Percentiles rank a stretch among this genome's conserved stretches.
These are phyloP conservation scores for Siniperca knerii DNA, from an alignment of 2,113 vertebrate species.

Conservation along the genomic window DNA sequence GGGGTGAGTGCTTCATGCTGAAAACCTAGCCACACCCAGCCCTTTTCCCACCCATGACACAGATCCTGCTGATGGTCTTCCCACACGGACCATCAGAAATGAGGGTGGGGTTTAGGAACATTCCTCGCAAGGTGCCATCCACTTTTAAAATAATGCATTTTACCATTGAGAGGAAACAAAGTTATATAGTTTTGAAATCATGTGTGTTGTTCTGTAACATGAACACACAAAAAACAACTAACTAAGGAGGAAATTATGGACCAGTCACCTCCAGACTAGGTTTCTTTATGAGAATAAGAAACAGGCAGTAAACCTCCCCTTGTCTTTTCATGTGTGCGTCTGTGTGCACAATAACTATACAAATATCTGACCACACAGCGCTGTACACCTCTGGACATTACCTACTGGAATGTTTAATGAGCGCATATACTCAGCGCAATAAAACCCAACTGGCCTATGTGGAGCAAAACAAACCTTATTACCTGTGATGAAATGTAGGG, in stretches of 20 bases:
- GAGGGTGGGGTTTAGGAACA: constrained; percentile 19
- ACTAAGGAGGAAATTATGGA: neutral
- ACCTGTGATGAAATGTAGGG: constrained; percentile 46
- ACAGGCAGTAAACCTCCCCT: neutral
- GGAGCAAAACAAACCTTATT: constrained; percentile 53
- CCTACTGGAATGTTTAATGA: constrained; percentile 52
- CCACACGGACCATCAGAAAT: constrained; percentile 8
- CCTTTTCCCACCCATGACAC: constrained; percentile 30
- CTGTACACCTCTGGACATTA: constrained; percentile 32
- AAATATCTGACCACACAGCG: constrained; percentile 35
- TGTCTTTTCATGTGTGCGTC: neutral
- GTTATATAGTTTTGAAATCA: neutral
- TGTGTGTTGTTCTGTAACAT: neutral
- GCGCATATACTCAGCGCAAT: constrained; percentile 26
- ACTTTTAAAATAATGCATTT: neutral
- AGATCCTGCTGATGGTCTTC: constrained; percentile 35
- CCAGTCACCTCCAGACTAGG: neutral
- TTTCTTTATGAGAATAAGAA: constrained; percentile 13
- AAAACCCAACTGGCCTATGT: constrained; percentile 48
- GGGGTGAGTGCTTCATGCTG: constrained; percentile 14
- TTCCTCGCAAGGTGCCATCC: neutral
- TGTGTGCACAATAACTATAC: neutral
- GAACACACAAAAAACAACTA: constrained; percentile 5
- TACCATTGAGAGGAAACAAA: neutral
- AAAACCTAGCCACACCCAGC: neutral